Conservation (phyloP, 2,888 invertebrate genomes). For the Mesopsocus fuscifrons region DNA sequence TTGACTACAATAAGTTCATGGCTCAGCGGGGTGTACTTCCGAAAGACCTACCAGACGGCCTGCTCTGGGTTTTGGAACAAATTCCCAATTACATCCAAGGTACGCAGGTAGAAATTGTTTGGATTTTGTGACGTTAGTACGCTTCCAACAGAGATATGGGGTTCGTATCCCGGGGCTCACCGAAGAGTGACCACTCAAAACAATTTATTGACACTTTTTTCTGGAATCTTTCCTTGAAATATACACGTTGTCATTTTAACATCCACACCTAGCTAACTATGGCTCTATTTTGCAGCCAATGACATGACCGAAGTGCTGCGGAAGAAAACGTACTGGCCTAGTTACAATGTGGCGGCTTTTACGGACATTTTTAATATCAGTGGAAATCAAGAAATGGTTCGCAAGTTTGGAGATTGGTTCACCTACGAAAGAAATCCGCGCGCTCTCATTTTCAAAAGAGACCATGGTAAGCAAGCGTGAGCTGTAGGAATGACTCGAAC, state of each 20-base stretch:
- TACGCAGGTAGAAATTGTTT: no score
- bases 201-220: no score
- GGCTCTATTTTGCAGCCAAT: no score
- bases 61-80: conserved; percentile 45
- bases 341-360: conserved; percentile 50
- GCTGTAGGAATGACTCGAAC: no score
- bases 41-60: conserved; percentile 23
- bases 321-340: conserved; percentile 41
- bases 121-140: no score
- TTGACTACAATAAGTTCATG: conserved; percentile 45
- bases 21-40: conserved; percentile 21
- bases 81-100: conserved; percentile 28
- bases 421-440: conserved; percentile 41
- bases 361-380: conserved; percentile 39
- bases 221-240: no score
- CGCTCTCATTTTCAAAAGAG: conserved; percentile 39
- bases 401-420: conserved; percentile 34
- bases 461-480: conserved; percentile 26
- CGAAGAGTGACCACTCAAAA: no score
- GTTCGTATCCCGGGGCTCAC: no score
- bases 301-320: conserved; percentile 27
- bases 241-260: no score
- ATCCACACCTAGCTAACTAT: no score
- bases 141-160: no score
- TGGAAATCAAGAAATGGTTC: conserved; percentile 35